These are phyloP conservation scores for Galerucella nymphaeae DNA, from an alignment of 2,888 invertebrate species.

Conservation along the genomic window DNA sequence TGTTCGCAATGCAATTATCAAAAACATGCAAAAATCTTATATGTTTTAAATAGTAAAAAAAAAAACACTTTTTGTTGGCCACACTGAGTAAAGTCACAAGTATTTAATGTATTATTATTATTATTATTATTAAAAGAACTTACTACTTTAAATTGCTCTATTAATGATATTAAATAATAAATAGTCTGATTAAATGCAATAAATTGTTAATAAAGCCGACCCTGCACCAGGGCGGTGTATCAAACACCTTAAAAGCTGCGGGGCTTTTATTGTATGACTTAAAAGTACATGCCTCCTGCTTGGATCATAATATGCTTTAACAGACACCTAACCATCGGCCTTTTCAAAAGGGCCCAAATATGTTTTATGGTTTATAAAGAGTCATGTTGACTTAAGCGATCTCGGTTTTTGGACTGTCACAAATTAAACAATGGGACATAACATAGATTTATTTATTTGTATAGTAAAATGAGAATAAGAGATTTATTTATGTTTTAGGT, in stretches of 20 bases:
- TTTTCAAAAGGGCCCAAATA: conserved; percentile 60
- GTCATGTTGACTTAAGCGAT: conserved; percentile 53
- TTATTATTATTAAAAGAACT: no score
- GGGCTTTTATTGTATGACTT: conserved; percentile 63
- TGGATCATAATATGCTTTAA: conserved; percentile 63
- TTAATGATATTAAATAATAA: no score
- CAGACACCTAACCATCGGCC: conserved; percentile 63
- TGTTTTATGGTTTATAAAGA: conserved; percentile 56
- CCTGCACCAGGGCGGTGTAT: conserved; percentile 61
- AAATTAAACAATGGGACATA: conserved; percentile 47
- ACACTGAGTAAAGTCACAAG: no score
- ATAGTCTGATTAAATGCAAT: background rate
- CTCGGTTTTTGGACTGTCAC: conserved; percentile 47
- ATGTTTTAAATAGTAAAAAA: no score
- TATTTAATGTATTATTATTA: no score
- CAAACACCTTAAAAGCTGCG: conserved; percentile 61
- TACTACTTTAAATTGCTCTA: no score
- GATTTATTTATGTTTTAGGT: conserved; percentile 1
- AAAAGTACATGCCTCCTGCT: conserved; percentile 64
- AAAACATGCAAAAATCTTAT: no score
- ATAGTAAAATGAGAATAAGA: conserved; percentile 37
- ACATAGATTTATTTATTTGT: conserved; percentile 48
- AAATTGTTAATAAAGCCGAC: conserved; percentile 45
- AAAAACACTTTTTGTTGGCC: no score
- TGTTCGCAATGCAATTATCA: no score